Percentiles rank a stretch among this genome's conserved stretches.
These are phyloP conservation scores for Omphaloscelis lunosa DNA, from an alignment of 2,888 invertebrate genomes.

Conservation along the genomic window DNA sequence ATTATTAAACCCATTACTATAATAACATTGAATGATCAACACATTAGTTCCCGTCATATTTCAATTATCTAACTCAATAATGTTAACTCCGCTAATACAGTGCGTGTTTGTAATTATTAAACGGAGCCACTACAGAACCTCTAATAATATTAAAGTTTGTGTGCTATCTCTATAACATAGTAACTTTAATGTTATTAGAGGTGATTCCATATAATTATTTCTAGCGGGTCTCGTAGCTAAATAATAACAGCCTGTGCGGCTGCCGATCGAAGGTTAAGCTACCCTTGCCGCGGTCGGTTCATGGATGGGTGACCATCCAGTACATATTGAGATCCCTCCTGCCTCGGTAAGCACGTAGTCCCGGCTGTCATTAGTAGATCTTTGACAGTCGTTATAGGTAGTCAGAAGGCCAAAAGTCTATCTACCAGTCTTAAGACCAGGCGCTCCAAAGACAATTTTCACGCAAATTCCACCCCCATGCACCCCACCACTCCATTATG, in stretches of 20 bases:
- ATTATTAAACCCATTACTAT: slow-evolving; percentile 6
- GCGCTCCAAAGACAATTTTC: too few species aligned
- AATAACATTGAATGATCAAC: slow-evolving; percentile 7
- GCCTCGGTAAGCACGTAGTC: neutral
- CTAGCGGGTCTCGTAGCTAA: neutral
- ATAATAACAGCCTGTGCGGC: neutral
- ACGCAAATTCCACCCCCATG: too few species aligned
- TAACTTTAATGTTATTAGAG: neutral
- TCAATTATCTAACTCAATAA: slow-evolving; percentile 18
- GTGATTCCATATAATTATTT: neutral
- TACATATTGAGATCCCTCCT: too few species aligned
- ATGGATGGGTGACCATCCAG: neutral
- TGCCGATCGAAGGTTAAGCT: neutral
- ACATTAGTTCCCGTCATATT: slow-evolving; percentile 8
- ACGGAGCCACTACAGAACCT: neutral
- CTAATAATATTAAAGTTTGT: neutral
- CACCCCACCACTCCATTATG: too few species aligned
- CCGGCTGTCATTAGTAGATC: neutral
- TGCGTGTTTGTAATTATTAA: slow-evolving; percentile 19
- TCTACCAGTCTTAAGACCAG: too few species aligned
- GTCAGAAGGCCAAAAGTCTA: too few species aligned
- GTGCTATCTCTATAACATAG: neutral
- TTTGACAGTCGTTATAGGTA: neutral
- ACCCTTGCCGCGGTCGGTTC: neutral
- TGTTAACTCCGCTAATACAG: neutral